Base-by-base conservation (phyloP, 2,797 vertebrate species). In the Characodon lateralis region DNA sequence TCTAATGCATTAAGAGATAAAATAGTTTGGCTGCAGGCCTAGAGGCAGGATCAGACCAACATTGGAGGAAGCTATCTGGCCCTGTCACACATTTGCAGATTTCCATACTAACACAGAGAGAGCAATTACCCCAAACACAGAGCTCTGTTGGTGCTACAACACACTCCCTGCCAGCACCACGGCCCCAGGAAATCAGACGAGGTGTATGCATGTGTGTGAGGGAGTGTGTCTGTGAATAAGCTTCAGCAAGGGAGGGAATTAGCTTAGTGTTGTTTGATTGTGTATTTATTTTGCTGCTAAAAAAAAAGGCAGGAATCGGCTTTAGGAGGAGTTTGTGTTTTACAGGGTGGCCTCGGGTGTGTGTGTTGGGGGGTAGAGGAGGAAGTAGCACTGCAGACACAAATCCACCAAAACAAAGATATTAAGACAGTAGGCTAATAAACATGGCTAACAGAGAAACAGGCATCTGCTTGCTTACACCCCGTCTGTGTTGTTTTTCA, bases 1-100 rank as follows among this genome's bases (percentile, higher is more conserved):
- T 98, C 98, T 98, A 99, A 99, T 99, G 97, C 98, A 99, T 98
- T 97, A 97, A 98, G 97, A 99, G 98, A 99, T 99, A 99, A 99
- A 98, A 98, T 98, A 98, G 97, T 98, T 98, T 99, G 98, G 98
- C 98, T 97, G 96, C 93, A 90, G 96, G 98, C 98, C 98, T 98
- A 96, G 97, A 98, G 97, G 94, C 96, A 97, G 98, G 97, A 99
- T 99, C 97, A 99, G 96, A 97, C 96, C 96, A 96, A 96, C 97
- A 96, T 96, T 97, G 97, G 90, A 93, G 97, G 93, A 97, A 98
- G 98, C 98, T 99, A 99, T 99, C 98, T 98, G 97, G 96, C 96
- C 97, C 97, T 97, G 97, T 98, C 97, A 99, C 98, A 98, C 98
- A 97, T 96, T 95, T 94, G 92, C 96, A 99, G 96, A 99, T 99